Percentiles rank a stretch among this genome's conserved stretches.
phyloP scores from a whole-genome alignment of 2,113 vertebrate species.

The Natator depressus region DNA sequence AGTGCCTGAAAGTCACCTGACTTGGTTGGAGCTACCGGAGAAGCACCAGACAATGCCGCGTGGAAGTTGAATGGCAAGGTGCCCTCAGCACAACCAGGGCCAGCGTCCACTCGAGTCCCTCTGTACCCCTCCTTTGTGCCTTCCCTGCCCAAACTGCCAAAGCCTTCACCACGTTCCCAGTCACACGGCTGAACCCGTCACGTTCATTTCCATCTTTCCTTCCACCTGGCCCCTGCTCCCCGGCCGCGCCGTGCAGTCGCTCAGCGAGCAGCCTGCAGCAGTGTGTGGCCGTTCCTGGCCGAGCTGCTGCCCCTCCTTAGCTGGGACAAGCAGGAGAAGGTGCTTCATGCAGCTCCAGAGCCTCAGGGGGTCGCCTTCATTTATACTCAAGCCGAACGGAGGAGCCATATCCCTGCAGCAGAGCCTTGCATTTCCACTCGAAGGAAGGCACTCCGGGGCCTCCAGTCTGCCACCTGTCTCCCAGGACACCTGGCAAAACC shows the following conservation, averaged over 20 bases:
- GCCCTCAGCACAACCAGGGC: background rate
- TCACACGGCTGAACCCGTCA: background rate
- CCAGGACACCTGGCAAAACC: background rate
- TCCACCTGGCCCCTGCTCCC: no score
- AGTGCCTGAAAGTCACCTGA: background rate
- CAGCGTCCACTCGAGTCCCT: no score
- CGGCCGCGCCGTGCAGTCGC: no score
- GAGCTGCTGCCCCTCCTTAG: no score
- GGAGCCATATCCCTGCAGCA: background rate
- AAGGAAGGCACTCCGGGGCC: background rate
- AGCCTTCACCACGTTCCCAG: background rate
- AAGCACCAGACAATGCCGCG: background rate
- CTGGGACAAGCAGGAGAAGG: no score
- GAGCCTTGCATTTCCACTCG: background rate
- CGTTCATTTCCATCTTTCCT: no score
- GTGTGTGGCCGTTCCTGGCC: no score
- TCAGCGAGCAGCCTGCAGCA: no score
- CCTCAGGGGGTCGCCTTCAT: background rate
- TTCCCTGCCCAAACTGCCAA: no score
- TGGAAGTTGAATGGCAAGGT: background rate
- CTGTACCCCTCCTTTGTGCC: no score
- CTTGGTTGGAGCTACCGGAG: background rate
- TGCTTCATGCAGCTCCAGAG: no score
- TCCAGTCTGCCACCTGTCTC: background rate
- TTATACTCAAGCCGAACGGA: background rate